phyloP scores from a whole-genome alignment of 2,113 vertebrate species.

The Apus apus region DNA sequence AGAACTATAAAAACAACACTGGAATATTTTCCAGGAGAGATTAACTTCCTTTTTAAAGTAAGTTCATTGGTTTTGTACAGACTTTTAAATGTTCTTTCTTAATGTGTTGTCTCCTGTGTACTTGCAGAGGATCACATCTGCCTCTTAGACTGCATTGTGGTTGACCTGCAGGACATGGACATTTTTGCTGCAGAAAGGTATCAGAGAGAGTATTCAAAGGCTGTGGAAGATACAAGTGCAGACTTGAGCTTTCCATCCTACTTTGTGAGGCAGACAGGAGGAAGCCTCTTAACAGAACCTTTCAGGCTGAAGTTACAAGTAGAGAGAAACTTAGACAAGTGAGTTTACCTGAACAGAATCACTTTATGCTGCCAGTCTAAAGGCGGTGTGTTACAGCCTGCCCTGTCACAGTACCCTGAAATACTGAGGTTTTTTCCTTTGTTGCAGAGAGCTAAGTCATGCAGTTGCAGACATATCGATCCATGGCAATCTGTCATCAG shows the following conservation, averaged over 20 bases:
- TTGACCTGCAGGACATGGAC: conserved; percentile 97
- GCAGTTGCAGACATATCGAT: conserved; percentile 90
- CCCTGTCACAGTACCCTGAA: not conserved
- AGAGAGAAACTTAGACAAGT: conserved; percentile 97
- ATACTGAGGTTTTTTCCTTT: not conserved
- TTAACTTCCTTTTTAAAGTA: not conserved
- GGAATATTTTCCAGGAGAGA: not conserved
- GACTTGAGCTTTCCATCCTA: conserved; percentile 92
- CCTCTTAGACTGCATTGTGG: conserved; percentile 91
- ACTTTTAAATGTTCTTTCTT: not conserved
- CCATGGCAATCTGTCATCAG: conserved; percentile 90
- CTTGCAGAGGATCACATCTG: conserved; percentile 86
- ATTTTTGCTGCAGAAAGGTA: conserved; percentile 90
- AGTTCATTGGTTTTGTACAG: not conserved
- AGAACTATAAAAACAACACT: not conserved
- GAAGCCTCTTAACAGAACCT: conserved; percentile 88
- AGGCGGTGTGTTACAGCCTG: not conserved
- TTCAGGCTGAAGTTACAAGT: conserved; percentile 91
- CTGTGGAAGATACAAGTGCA: conserved; percentile 34
- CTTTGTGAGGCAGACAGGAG: conserved; percentile 84
- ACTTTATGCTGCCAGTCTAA: not conserved
- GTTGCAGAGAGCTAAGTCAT: conserved; percentile 89
- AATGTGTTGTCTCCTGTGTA: not conserved
- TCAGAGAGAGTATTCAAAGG: conserved; percentile 70
- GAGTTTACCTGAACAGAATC: conserved; percentile 42